These are phyloP conservation scores for Gallinago nigripennis DNA, from an alignment of 2,797 vertebrate genomes.

Conservation along the genomic window DNA sequence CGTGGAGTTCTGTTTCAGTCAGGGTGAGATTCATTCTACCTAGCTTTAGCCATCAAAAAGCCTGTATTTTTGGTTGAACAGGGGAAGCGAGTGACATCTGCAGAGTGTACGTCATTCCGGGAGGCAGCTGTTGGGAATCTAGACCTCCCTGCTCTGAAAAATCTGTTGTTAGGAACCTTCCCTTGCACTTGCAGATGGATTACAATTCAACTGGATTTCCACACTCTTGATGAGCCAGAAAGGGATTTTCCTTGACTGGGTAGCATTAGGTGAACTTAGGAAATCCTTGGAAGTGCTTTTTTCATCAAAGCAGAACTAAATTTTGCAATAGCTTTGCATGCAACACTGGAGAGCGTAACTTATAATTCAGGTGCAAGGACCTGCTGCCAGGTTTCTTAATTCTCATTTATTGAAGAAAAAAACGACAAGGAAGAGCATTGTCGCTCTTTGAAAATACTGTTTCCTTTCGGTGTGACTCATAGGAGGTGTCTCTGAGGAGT, in stretches of 20 bases:
- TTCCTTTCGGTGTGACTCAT: constrained; percentile 10
- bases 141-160: not conserved
- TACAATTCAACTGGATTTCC: not conserved
- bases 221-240: not conserved
- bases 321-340: not conserved
- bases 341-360: not conserved
- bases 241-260: not conserved
- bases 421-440: not conserved
- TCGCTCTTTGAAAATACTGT: not conserved
- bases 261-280: not conserved
- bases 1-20: not conserved
- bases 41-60: not conserved
- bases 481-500: not conserved
- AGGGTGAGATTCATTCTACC: not conserved
- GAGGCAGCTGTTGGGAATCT: not conserved
- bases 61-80: not conserved
- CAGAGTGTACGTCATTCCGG: not conserved
- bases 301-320: not conserved
- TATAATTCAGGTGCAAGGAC: not conserved
- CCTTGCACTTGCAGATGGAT: not conserved
- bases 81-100: not conserved
- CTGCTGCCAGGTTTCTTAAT: not conserved
- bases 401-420: not conserved
- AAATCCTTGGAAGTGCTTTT: not conserved
- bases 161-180: not conserved